Evolutionary conservation across 1,140 invertebrate genomes (phyloP).

Genomic region (Bombus waltoni): DNA sequence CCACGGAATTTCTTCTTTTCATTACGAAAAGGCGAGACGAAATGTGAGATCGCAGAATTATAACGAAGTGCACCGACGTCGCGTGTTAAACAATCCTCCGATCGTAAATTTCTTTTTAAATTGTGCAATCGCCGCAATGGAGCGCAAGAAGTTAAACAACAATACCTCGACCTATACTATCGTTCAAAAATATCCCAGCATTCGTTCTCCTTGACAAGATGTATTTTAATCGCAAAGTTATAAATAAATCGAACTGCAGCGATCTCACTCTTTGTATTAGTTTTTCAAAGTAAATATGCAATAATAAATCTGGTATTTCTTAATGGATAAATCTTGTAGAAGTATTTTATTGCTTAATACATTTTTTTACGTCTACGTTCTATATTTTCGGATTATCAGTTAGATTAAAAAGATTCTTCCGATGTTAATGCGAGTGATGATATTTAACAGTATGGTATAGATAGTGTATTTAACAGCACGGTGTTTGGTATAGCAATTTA

Average conservation of each 20-base stretch:
- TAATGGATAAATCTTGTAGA: too few species aligned
- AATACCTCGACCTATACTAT: not conserved
- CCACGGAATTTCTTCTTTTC: not conserved
- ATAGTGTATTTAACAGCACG: not conserved
- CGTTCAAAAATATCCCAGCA: too few species aligned
- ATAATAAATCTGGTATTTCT: too few species aligned
- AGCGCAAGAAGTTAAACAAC: not conserved
- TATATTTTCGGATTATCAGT: not conserved
- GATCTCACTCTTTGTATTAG: too few species aligned
- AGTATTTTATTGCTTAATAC: too few species aligned
- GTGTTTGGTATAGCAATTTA: too few species aligned
- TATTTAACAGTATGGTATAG: not conserved
- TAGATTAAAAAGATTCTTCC: too few species aligned
- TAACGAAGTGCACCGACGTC: not conserved
- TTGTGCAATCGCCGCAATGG: not conserved
- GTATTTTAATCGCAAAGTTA: not conserved
- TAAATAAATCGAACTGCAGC: too few species aligned
- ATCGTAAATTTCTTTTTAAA: not conserved
- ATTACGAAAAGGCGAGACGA: not conserved
- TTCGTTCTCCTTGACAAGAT: too few species aligned
- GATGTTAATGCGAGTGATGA: too few species aligned
- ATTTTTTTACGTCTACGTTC: too few species aligned
- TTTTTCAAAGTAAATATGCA: too few species aligned
- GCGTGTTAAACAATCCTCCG: not conserved
- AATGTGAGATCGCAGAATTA: slow-evolving; percentile 6